These are phyloP conservation scores for Apodemia mormo DNA, from an alignment of 2,888 invertebrate species.

Conservation along the genomic window DNA sequence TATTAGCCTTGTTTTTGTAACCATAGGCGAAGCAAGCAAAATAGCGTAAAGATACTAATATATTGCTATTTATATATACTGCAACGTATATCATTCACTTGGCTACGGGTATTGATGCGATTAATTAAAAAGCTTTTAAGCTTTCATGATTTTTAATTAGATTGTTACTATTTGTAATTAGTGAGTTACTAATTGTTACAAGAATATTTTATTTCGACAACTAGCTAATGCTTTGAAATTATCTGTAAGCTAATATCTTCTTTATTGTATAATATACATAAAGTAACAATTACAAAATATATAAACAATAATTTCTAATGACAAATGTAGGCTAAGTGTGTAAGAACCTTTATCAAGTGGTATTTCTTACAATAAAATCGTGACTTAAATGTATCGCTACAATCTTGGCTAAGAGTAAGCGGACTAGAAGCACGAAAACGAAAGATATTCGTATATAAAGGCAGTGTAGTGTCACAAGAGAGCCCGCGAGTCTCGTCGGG, in stretches of 20 bases:
- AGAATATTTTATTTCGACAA: neutral
- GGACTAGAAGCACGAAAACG: conserved; percentile 36
- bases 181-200: no score
- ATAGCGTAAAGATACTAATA: no score
- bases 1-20: no score
- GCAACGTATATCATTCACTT: no score
- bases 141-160: no score
- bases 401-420: conserved; percentile 47
- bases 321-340: conserved; percentile 25
- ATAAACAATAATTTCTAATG: conserved; percentile 1
- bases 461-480: conserved; percentile 43
- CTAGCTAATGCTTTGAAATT: neutral
- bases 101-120: no score
- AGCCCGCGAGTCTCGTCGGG: conserved; percentile 55
- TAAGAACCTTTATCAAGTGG: conserved; percentile 51
- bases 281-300: conserved; percentile 12
- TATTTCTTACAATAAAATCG: conserved; percentile 46
- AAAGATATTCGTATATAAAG: conserved; percentile 33
- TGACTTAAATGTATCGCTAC: conserved; percentile 58
- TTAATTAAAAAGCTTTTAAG: no score
- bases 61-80: no score
- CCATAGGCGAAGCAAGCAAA: no score
- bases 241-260: conserved; percentile 1
- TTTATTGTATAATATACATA: neutral
- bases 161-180: no score